These are phyloP conservation scores for Daphoenositta chrysoptera DNA, from an alignment of 2,113 vertebrate genomes.

Conservation along the genomic window DNA sequence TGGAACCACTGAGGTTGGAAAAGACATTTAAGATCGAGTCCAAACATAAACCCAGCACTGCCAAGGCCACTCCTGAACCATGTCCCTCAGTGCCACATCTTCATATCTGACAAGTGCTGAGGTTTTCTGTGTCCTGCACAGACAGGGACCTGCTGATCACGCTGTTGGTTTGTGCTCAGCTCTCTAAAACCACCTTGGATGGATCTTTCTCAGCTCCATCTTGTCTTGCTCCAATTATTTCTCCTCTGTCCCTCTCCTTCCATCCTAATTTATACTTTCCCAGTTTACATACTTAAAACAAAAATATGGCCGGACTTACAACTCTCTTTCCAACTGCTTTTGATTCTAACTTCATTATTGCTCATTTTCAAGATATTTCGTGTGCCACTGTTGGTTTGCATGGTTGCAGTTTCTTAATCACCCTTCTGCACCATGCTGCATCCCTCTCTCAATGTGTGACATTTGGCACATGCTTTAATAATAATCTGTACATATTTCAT, in stretches of 20 bases:
- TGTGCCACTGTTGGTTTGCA: not conserved
- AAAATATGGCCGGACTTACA: not conserved
- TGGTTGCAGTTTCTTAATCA: not conserved
- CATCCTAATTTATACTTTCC: not conserved
- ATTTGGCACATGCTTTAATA: not conserved
- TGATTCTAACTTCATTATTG: not conserved
- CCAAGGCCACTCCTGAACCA: not conserved
- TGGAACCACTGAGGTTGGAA: not conserved
- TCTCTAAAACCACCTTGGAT: not conserved
- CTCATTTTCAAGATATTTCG: not conserved
- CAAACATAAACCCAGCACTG: not conserved
- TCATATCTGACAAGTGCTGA: not conserved
- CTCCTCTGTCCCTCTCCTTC: not conserved
- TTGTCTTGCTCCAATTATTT: not conserved
- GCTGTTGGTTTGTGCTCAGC: not conserved
- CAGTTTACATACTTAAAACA: not conserved
- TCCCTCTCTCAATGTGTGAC: not conserved
- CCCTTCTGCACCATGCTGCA: not conserved
- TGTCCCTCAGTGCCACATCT: too few relatives aligned
- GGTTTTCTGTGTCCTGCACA: not conserved
- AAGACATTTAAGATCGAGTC: not conserved
- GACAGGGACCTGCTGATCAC: not conserved
- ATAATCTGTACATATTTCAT: not conserved
- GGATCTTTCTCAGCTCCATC: not conserved
- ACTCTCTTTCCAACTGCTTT: not conserved